Evolutionary conservation across 2,888 invertebrate genomes (phyloP).

Genomic region (Petrolisthes manimaculis): DNA sequence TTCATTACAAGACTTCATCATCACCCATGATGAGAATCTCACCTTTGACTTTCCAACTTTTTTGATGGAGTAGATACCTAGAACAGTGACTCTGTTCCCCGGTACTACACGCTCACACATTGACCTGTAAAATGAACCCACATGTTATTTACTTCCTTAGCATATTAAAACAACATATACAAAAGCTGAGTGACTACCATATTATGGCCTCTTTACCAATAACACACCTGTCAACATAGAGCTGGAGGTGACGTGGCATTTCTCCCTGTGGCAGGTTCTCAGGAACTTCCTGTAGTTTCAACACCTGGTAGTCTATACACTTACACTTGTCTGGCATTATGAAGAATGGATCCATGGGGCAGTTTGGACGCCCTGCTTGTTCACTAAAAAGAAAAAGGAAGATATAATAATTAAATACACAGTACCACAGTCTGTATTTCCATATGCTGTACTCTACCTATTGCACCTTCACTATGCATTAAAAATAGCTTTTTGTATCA

Average conservation of each 20-base stretch:
- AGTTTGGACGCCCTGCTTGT: slow-evolving; percentile 90
- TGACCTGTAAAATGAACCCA: slow-evolving; percentile 71
- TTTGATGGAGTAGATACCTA: slow-evolving; percentile 97
- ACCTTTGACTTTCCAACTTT: slow-evolving; percentile 77
- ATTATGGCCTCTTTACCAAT: neutral
- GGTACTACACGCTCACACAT: slow-evolving; percentile 96
- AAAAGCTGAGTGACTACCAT: neutral
- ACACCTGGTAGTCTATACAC: slow-evolving; percentile 96
- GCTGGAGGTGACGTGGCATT: slow-evolving; percentile 94
- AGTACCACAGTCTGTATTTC: neutral
- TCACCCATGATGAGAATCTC: slow-evolving; percentile 18
- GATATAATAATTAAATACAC: neutral
- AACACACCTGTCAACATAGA: slow-evolving; percentile 88
- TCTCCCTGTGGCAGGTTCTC: slow-evolving; percentile 97
- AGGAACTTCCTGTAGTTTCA: slow-evolving; percentile 97
- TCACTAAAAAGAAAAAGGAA: slow-evolving; percentile 75
- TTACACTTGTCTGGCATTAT: slow-evolving; percentile 97
- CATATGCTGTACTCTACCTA: too few relatives aligned
- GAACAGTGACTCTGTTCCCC: slow-evolving; percentile 91
- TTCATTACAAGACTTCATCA: neutral
- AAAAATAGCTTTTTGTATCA: neutral
- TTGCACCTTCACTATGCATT: slow-evolving; percentile 10
- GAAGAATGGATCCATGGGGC: slow-evolving; percentile 97
- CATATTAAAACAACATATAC: neutral
- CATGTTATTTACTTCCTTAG: neutral